Evolutionary conservation across 2,113 vertebrate species (phyloP), one percentile per base, ranked within the genome.

Genomic region (Castor canadensis): DNA sequence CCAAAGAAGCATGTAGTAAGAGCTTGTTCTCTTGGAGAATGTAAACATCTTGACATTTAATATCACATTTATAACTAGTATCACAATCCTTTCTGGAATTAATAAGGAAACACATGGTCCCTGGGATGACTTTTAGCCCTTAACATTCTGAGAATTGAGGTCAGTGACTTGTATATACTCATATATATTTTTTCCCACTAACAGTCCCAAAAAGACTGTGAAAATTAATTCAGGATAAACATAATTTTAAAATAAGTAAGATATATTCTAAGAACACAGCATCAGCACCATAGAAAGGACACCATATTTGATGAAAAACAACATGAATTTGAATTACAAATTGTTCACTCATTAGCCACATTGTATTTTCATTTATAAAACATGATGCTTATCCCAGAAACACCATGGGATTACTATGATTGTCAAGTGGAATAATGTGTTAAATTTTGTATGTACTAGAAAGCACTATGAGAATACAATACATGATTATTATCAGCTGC

Each of bases 231-330:
- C 40, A 67, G 10, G n/a, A 43, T 60, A 56, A 79, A 81, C 12
- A 87, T 56, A 87, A 83, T 73, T 83, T 92, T 11, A 49, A 94
- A 84, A 26, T 60, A 84, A 69, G 16, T 47, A 87, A 83, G 64
- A 58, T 35, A 77, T 45, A 38, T 67, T 60, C 49, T 71, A 93
- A 81, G 15, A 19, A 69, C 9, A 3, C 6, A 77, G 20, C 30
- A 88, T 56, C 17, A 58, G n/a, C 6, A 3, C 66, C 75, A 26
- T 45, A 30, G 28, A 69, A 87, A 94, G 40, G 93, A 24, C 17
- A 73, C 4, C 80, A 1, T 24, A 38, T 95, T 79, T 83, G 16
- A 96, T 62, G 16, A 72, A 49, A 79, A 95, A n/a, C 26, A 43
- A 47, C 28, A 35, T 56, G 10, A 66, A 64, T 71, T 38, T 80